Percentiles rank a stretch among this genome's conserved stretches.
Conservation (phyloP, 2,888 invertebrate genomes). For the Apeira syringaria region DNA sequence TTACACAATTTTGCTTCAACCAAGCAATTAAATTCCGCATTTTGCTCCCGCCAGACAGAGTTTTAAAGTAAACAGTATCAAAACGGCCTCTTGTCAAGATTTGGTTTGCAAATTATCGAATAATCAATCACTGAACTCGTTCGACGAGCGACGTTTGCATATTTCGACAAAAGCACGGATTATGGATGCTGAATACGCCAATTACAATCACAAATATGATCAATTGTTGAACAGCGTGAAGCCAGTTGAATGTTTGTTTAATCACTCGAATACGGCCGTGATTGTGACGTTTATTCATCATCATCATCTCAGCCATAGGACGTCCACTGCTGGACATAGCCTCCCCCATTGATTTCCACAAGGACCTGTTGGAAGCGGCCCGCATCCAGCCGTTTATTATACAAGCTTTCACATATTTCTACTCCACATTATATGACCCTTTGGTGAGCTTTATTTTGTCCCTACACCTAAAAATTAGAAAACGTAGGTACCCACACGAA, state of each 20-base stretch:
- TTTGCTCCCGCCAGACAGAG: background rate
- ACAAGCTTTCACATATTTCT: no score
- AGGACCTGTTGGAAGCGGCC: no score
- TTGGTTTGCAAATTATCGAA: conserved; percentile 36
- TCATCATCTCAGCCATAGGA: no score
- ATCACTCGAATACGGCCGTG: conserved; percentile 13
- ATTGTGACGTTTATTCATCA: conserved; percentile 6
- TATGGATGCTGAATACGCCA: conserved; percentile 23
- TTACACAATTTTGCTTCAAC: no score
- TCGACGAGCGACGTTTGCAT: conserved; percentile 22
- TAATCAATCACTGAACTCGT: conserved; percentile 30
- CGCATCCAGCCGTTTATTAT: no score
- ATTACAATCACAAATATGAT: conserved; percentile 32
- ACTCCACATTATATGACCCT: no score
- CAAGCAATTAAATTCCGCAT: conserved; percentile 1
- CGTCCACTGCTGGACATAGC: no score
- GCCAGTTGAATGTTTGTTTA: conserved; percentile 20
- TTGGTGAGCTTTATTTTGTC: no score
- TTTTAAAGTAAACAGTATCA: conserved; percentile 23
- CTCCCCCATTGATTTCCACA: no score
- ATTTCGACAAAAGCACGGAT: conserved; percentile 23
- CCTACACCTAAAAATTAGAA: no score
- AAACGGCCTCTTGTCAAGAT: conserved; percentile 30
- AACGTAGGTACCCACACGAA: no score
- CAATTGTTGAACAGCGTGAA: conserved; percentile 14